These are phyloP conservation scores for Alloplasta piceator DNA, from an alignment of 2,888 invertebrate genomes.

Conservation along the genomic window DNA sequence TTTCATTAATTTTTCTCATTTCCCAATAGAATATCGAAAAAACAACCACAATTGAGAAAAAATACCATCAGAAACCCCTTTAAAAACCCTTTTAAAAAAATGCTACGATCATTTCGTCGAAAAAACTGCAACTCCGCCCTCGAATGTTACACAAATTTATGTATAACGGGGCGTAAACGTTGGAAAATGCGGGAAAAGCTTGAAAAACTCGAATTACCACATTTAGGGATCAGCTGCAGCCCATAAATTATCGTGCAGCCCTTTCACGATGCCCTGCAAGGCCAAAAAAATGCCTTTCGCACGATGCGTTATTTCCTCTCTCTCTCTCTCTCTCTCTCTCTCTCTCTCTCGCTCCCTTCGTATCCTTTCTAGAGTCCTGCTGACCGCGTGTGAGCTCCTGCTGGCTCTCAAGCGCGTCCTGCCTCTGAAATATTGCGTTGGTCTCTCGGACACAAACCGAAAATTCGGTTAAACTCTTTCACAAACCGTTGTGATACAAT, in stretches of 20 bases:
- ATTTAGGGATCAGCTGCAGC: conserved; percentile 73
- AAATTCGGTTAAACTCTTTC: conserved; percentile 60
- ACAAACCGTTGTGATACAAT: conserved; percentile 16
- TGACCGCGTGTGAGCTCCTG: conserved; percentile 33
- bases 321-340: conserved; percentile 33
- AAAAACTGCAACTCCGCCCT: no score
- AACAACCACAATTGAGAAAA: no score
- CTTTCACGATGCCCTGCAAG: conserved; percentile 62
- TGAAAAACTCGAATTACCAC: conserved; percentile 34
- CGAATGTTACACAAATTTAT: neutral
- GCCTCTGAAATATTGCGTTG: conserved; percentile 53
- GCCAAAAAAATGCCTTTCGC: conserved; percentile 51
- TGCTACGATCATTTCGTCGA: no score
- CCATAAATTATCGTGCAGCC: conserved; percentile 74
- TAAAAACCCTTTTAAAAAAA: no score
- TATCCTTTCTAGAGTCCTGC: conserved; percentile 35
- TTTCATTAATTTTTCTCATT: no score
- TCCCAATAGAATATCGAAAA: no score
- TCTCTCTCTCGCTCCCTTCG: conserved; percentile 48
- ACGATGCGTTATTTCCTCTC: conserved; percentile 53
- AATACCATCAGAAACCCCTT: no score
- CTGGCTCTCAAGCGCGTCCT: conserved; percentile 70
- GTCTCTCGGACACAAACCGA: conserved; percentile 27
- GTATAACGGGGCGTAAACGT: conserved; percentile 52
- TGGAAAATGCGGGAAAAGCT: conserved; percentile 56